phyloP scores from a whole-genome alignment of 2,888 invertebrate genomes.

The Mesochorus sp. region DNA sequence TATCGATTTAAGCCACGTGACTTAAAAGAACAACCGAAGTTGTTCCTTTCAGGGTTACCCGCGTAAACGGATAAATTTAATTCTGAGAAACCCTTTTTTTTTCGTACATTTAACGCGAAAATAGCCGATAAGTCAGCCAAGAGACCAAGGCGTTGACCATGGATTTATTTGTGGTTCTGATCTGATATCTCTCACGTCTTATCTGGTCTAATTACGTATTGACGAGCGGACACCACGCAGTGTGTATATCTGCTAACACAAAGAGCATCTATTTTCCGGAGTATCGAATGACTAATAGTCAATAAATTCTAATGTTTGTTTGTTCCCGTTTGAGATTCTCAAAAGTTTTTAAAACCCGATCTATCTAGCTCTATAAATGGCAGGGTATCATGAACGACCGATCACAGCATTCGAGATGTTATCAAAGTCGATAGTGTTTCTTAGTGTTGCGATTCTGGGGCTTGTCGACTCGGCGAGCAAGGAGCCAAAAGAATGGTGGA shows the following conservation, averaged over 20 bases:
- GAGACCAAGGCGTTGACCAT: neutral
- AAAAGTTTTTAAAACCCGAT: neutral
- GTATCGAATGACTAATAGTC: neutral
- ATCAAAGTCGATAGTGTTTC: constrained; percentile 3
- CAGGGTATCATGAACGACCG: neutral
- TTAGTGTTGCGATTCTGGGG: constrained; percentile 22
- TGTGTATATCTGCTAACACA: neutral
- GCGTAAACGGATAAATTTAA: neutral
- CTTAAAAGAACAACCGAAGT: too few relatives aligned
- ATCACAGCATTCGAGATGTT: constrained; percentile 33
- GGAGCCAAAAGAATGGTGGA: constrained; percentile 89
- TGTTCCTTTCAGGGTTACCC: too few relatives aligned
- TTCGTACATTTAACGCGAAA: neutral
- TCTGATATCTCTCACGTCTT: constrained; percentile 1
- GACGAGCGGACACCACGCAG: neutral
- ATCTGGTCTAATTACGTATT: neutral
- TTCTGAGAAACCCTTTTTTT: neutral
- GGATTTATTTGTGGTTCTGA: neutral
- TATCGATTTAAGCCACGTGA: too few relatives aligned
- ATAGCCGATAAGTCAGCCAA: neutral
- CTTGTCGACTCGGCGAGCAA: constrained; percentile 29
- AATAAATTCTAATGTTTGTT: constrained; percentile 7
- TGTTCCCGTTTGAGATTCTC: neutral
- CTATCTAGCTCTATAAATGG: constrained; percentile 31
- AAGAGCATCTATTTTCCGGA: neutral